Evolutionary conservation across 2,113 vertebrate genomes (phyloP), one percentile per base, ranked within the genome.

Genomic region (Aix galericulata): DNA sequence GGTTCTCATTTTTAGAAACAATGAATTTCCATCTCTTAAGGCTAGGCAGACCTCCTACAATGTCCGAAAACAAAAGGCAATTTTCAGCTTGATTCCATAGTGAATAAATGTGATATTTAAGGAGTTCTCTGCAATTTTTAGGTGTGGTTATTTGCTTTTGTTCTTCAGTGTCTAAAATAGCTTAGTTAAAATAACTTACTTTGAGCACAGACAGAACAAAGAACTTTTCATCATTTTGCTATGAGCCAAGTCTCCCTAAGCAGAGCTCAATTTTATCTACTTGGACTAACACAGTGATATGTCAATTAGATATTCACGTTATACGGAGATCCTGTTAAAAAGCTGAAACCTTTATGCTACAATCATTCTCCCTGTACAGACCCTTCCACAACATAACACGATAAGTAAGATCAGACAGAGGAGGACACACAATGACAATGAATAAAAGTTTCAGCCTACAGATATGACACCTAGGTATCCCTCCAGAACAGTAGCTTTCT

Each of bases 51-150:
- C 26, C 32, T 82, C 55, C 56, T 48, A 71, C 48, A 27, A 86
- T 10, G 34, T 73, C 69, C 66, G 3, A 86, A 91, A 91, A 52
- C 64, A 88, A 88, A 89, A 71, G 21, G 13, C 14, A 23, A 64
- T 44, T 93, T 93, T 83, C 93, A 88, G 55, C 42, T 94, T 56
- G 58, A 75, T 91, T 88, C 64, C 17, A 80, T 5, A 74, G 12
- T 1, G 1, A 94, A 89, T 46, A 82, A 88, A 74, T 63, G 46
- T 16, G 5, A 11, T 46, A 81, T 90, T 94, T 75, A 86, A 93
- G 36, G 52, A 42, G 15, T 42, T 81, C 68, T 63, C 64, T 78
- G 21, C 23, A 68, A 62, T 84, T 88, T 93, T 92, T 68, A 91
- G 64, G 77, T 68, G 56, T 79, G 44, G 38, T 82, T 92, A 84